phyloP scores from a whole-genome alignment of 2,888 invertebrate species.

The Meandrusa payeni region DNA sequence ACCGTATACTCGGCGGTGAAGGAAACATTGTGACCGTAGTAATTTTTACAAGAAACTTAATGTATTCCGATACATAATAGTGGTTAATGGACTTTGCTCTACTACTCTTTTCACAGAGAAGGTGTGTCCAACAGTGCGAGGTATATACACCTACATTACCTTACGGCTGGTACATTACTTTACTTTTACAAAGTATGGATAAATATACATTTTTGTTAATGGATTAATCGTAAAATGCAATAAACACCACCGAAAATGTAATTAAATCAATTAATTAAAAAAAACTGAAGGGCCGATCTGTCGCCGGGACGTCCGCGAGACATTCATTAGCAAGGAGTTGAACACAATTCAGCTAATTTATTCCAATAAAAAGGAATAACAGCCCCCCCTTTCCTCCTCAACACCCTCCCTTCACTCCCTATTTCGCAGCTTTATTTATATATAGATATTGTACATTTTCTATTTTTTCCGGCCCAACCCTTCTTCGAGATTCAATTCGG shows the following conservation, averaged over 20 bases:
- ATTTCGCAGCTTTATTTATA: constrained; percentile 12
- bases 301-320: constrained; percentile 54
- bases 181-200: no score
- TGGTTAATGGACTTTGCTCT: no score
- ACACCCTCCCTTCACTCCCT: constrained; percentile 7
- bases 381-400: constrained; percentile 33
- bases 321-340: constrained; percentile 62
- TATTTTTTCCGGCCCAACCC: constrained; percentile 46
- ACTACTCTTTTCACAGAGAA: no score
- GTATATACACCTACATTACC: no score
- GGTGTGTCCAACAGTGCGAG: no score
- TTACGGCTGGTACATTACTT: no score
- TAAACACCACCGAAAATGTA: constrained; percentile 30
- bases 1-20: no score
- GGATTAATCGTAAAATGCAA: constrained; percentile 9
- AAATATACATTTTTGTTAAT: constrained; percentile 4
- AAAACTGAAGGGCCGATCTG: constrained; percentile 40
- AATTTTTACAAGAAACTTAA: no score
- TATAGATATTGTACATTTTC: constrained; percentile 32
- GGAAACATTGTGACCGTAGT: no score
- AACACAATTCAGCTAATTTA: constrained; percentile 70
- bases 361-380: constrained; percentile 65
- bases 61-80: no score
- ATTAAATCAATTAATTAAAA: constrained; percentile 56
- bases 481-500: constrained; percentile 64